phyloP scores from a whole-genome alignment of 2,797 vertebrate species.

The Coendou prehensilis region DNA sequence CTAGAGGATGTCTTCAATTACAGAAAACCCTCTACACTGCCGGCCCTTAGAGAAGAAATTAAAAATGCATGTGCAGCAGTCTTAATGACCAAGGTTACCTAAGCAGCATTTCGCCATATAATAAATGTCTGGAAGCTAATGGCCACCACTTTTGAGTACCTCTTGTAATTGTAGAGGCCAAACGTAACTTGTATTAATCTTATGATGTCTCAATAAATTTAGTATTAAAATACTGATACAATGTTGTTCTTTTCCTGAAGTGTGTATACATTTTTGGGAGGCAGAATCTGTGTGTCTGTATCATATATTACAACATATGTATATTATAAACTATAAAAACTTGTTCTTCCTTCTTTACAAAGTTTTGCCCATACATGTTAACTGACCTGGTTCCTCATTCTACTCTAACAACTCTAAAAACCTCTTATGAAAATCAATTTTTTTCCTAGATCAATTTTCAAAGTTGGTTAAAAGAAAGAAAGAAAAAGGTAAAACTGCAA shows the following conservation, averaged over 20 bases:
- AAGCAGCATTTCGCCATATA: background rate
- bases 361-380: background rate
- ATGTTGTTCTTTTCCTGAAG: background rate
- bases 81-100: background rate
- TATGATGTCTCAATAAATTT: background rate
- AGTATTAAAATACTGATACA: background rate
- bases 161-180: background rate
- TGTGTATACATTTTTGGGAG: background rate
- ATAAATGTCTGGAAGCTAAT: background rate
- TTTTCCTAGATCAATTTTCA: background rate
- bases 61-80: background rate
- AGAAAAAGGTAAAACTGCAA: background rate
- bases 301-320: background rate
- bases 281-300: background rate
- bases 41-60: background rate
- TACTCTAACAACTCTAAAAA: slow-evolving; percentile 35
- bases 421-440: slow-evolving; percentile 27
- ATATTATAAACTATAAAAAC: background rate
- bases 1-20: background rate
- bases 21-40: background rate
- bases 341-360: background rate
- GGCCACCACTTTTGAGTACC: background rate
- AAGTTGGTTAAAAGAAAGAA: slow-evolving; percentile 19
- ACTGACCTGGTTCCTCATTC: background rate
- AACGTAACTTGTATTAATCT: background rate